A percentile compares a stretch with the other conserved stretches of the same genome.
These are phyloP conservation scores for Gryon sp. DNA, from an alignment of 1,140 invertebrate species.

Conservation along the genomic window DNA sequence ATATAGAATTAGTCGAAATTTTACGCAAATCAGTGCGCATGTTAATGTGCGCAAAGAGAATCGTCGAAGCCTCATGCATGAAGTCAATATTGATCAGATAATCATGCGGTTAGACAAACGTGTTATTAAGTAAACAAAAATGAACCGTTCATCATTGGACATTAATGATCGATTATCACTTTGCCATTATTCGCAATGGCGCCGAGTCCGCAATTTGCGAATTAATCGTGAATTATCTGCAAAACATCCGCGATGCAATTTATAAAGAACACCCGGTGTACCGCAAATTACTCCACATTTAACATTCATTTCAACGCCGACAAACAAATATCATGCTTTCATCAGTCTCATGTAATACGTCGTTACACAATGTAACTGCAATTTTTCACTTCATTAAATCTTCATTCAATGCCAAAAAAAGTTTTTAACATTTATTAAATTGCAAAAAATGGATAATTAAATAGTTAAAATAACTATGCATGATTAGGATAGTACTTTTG, in stretches of 20 bases:
- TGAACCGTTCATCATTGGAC: constrained; percentile 17
- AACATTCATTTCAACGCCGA: too few relatives aligned
- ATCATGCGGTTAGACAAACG: constrained; percentile 35
- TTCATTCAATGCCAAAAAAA: too few relatives aligned
- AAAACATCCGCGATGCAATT: not conserved
- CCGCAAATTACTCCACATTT: not conserved
- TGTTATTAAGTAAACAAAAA: constrained; percentile 50
- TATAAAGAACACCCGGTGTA: too few relatives aligned
- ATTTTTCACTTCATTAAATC: too few relatives aligned
- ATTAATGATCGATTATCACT: constrained; percentile 54
- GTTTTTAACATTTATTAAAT: too few relatives aligned
- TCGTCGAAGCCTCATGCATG: constrained; percentile 13
- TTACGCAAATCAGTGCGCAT: constrained; percentile 3
- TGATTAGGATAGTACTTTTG: too few relatives aligned
- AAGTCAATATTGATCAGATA: constrained; percentile 53
- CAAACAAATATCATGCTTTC: too few relatives aligned
- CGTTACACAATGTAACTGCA: too few relatives aligned
- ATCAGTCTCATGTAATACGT: too few relatives aligned
- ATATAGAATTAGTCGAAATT: too few relatives aligned
- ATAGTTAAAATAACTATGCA: too few relatives aligned
- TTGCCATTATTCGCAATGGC: constrained; percentile 13
- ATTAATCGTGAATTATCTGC: constrained; percentile 1
- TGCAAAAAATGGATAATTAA: too few relatives aligned
- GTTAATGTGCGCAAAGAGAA: not conserved
- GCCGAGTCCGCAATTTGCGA: constrained; percentile 24